phyloP scores from a whole-genome alignment of 2,797 vertebrate species.

The Pseudochromis fuscus region DNA sequence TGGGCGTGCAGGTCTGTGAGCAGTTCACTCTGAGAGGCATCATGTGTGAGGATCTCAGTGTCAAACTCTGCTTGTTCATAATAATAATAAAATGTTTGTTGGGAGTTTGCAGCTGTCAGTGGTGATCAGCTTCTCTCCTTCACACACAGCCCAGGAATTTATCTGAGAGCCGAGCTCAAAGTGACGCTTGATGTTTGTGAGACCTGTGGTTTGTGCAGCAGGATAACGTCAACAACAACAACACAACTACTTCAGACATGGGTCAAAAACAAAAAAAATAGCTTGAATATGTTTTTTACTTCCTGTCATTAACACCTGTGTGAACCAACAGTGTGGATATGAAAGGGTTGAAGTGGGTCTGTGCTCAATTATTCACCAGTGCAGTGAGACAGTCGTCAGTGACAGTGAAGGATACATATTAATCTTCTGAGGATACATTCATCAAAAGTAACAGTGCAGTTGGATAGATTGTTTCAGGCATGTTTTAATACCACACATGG shows the following conservation, averaged over 20 bases:
- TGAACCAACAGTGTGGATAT: constrained; percentile 24
- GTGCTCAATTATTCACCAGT: constrained; percentile 58
- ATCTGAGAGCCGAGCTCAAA: not conserved
- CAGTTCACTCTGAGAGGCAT: not conserved
- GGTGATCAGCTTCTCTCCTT: constrained; percentile 18
- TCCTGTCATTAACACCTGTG: constrained; percentile 29
- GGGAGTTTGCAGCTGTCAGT: constrained; percentile 25
- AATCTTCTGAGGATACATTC: constrained; percentile 19
- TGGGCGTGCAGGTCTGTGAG: constrained; percentile 20
- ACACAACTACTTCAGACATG: constrained; percentile 17
- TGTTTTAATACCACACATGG: constrained; percentile 8
- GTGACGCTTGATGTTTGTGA: not conserved
- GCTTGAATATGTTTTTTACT: constrained; percentile 29
- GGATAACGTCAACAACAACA: constrained; percentile 12
- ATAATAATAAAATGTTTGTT: constrained; percentile 16
- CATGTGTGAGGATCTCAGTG: constrained; percentile 3
- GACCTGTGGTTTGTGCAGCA: not conserved
- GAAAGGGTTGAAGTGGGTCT: constrained; percentile 21
- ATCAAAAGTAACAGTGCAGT: constrained; percentile 8
- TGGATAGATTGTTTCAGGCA: not conserved
- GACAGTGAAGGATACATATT: constrained; percentile 25
- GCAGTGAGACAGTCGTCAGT: constrained; percentile 28
- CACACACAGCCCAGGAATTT: not conserved
- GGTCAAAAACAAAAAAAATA: not conserved
- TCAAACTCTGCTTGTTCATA: constrained; percentile 31